Base-by-base conservation (phyloP, 2,888 invertebrate species). In the Rugalucina vietnamica region DNA sequence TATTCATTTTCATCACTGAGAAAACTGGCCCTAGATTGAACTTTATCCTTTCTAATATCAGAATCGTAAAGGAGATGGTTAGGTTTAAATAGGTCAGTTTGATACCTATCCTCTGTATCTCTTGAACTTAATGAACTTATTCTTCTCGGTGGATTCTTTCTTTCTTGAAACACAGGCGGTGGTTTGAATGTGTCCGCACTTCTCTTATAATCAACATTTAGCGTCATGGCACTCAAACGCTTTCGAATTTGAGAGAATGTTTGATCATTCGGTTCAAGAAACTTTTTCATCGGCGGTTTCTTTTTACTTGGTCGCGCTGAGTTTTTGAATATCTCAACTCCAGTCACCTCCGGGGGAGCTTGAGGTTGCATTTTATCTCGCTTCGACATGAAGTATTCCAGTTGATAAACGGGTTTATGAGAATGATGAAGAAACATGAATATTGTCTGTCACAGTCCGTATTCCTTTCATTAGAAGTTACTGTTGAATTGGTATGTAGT, bases 61-160 rank as follows among this genome's bases (percentile, higher is more conserved):
- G 39, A 50, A 36, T 36, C 79, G 70, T 36, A 71, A 14, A 57
- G 75, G 29, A n/a, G 36, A 36, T 72, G 39, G 36, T 43, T 75
- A 75, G 50, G 50, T 49, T 50, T 60, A 29, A 54, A 12, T n/a
- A 32, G 32, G 37, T 57, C 32, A 24, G 0, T 81, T 34, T 50
- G n/a, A 37, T 57, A n/a, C 29, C 73, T 72, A 4, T 84, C 83
- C 8, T 43, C 21, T 5, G 76, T 73, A 29, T 85, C 85, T 2
- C 50, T 60, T 0, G 87, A 85, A 71, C 78, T 77, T 21, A 87
- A 78, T 18, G 87, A 87, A 57, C 85, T 87, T 29, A 85, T 85
- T 73, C 87, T 65, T 74, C 79, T 77, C 12, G 85, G 85, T 1
- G 74, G 81, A 60, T 50, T 24, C 24, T 71, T 78, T 70, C 81